Percentiles rank a stretch among this genome's conserved stretches.
Evolutionary conservation across 2,113 vertebrate genomes (phyloP).

Genomic region (Bagarius yarrelli): DNA sequence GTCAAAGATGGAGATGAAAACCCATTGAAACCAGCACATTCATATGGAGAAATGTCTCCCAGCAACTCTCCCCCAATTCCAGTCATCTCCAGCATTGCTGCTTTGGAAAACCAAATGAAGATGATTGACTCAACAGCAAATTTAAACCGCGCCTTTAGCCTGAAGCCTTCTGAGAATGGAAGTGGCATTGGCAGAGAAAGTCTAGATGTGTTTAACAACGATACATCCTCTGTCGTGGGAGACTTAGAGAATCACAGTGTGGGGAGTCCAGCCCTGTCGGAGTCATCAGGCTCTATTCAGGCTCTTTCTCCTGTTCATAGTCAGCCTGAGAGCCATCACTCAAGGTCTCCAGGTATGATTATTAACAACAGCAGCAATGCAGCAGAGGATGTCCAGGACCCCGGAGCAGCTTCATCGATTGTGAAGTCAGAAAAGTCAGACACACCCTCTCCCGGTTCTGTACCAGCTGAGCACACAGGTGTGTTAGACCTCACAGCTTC

Average conservation of each 20-base stretch:
- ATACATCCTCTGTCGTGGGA: conserved; percentile 81
- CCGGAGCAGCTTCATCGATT: conserved; percentile 66
- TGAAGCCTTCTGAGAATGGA: conserved; percentile 80
- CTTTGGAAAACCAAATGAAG: conserved; percentile 98
- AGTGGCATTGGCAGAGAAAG: conserved; percentile 82
- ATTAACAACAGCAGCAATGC: conserved; percentile 63
- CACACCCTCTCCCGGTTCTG: conserved; percentile 79
- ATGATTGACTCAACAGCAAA: conserved; percentile 92
- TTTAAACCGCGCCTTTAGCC: conserved; percentile 78
- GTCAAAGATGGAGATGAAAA: conserved; percentile 78
- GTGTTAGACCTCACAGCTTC: conserved; percentile 94
- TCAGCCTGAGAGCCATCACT: conserved; percentile 84
- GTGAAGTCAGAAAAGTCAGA: conserved; percentile 96
- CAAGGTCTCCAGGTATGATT: conserved; percentile 84
- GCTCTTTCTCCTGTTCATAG: conserved; percentile 87
- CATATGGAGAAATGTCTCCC: conserved; percentile 80
- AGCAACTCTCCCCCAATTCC: conserved; percentile 83
- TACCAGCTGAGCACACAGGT: conserved; percentile 79
- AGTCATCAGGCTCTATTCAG: conserved; percentile 90
- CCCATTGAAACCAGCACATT: conserved; percentile 73
- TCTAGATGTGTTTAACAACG: conserved; percentile 82
- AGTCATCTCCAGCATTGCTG: conserved; percentile 94
- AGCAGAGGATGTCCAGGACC: conserved; percentile 79
- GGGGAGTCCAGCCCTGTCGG: conserved; percentile 91
- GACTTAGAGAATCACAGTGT: conserved; percentile 90